These are phyloP conservation scores for Hirudinaria manillensis DNA, from an alignment of 2,888 invertebrate genomes.

Conservation along the genomic window DNA sequence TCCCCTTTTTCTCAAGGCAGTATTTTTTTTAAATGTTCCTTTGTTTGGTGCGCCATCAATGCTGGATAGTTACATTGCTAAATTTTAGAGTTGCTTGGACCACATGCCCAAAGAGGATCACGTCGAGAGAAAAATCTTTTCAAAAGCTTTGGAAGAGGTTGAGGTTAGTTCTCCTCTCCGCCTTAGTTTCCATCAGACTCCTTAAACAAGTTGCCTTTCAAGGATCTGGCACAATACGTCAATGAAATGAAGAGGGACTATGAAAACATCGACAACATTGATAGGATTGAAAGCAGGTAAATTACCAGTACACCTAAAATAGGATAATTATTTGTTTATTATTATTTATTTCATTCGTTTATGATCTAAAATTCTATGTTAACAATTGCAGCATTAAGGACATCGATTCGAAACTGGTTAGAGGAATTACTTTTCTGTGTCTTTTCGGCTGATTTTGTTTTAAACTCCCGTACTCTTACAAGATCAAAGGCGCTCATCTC, in stretches of 20 bases:
- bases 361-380: not conserved
- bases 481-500: constrained; percentile 2
- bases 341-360: not conserved
- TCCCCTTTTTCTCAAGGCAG: constrained; percentile 14
- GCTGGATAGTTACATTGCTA: not conserved
- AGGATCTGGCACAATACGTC: constrained; percentile 22
- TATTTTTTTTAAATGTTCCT: not conserved
- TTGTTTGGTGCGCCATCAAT: not conserved
- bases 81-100: not conserved
- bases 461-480: too few relatives aligned
- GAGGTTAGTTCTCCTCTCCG: not conserved
- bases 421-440: not conserved
- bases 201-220: not conserved
- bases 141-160: constrained; percentile 8
- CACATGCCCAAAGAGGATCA: not conserved
- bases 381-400: not conserved
- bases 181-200: not conserved
- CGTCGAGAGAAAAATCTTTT: constrained; percentile 2
- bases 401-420: not conserved
- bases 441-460: too few relatives aligned
- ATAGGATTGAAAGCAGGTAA: constrained; percentile 18
- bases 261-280: constrained; percentile 14
- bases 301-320: not conserved
- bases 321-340: not conserved
- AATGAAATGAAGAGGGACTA: constrained; percentile 20